Evolutionary conservation across 1,140 invertebrate species (phyloP).

Genomic region (Pachyrhynchus sulphureomaculatus): DNA sequence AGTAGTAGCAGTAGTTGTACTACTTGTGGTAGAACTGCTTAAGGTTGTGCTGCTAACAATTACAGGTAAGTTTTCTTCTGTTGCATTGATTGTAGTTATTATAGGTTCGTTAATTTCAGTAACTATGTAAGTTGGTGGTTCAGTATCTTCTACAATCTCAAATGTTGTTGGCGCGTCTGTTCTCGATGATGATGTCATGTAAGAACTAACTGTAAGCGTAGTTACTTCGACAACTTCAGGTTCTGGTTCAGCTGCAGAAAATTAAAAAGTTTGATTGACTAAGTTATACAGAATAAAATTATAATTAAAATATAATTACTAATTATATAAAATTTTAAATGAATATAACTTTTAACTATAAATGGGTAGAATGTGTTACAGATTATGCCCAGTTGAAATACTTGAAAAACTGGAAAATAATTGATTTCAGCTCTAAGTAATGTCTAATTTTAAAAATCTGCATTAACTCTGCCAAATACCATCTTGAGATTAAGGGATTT

Average conservation of each 20-base stretch:
- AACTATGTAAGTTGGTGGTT: conserved; percentile 24
- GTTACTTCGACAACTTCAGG: conserved; percentile 16
- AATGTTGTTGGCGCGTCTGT: conserved; percentile 32
- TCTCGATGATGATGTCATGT: conserved; percentile 24
- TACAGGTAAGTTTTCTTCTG: conserved; percentile 8
- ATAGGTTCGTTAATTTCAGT: background rate
- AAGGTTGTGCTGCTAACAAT: conserved; percentile 5
- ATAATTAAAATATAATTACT: no score
- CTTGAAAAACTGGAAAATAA: no score
- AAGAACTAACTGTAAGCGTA: conserved; percentile 35
- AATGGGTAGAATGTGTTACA: no score
- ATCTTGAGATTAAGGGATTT: no score
- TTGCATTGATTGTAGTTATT: background rate
- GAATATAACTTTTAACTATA: no score
- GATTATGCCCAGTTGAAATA: no score
- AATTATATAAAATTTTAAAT: no score
- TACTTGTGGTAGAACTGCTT: conserved; percentile 19
- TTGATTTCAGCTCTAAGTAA: no score
- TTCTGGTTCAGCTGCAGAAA: background rate
- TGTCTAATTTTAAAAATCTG: no score
- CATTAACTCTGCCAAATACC: no score
- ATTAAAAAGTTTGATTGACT: no score
- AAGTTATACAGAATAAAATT: no score
- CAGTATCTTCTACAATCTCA: conserved; percentile 35
- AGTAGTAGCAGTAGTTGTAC: conserved; percentile 24